phyloP scores from a whole-genome alignment of 2,888 invertebrate species.

The Megastigmus dorsalis region DNA sequence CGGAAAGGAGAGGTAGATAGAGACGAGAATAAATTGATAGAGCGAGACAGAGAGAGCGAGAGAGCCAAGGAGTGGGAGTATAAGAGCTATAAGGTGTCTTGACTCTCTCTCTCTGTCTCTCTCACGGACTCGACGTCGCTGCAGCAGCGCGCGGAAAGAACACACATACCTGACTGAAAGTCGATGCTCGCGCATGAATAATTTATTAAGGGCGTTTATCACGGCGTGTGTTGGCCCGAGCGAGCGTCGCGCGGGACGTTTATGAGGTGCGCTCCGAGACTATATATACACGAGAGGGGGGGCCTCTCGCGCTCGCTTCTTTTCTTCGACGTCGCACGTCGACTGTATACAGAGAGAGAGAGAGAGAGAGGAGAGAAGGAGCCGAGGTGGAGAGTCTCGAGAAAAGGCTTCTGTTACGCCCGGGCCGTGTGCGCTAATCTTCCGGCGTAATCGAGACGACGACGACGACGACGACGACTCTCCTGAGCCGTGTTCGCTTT shows the following conservation, averaged over 20 bases:
- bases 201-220: slow-evolving; percentile 64
- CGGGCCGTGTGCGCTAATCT: slow-evolving; percentile 24
- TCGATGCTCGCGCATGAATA: slow-evolving; percentile 57
- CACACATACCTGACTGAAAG: slow-evolving; percentile 40
- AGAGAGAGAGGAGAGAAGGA: too few relatives aligned
- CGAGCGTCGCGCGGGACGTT: slow-evolving; percentile 41
- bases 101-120: too few relatives aligned
- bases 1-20: slow-evolving; percentile 9
- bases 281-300: not conserved
- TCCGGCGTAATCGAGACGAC: slow-evolving; percentile 29
- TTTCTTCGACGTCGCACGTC: not conserved
- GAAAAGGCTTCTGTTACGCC: slow-evolving; percentile 13
- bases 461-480: not conserved
- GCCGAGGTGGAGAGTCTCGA: too few relatives aligned
- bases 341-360: too few relatives aligned
- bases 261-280: slow-evolving; percentile 44
- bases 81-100: slow-evolving; percentile 48
- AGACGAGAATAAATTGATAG: slow-evolving; percentile 46
- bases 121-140: too few relatives aligned
- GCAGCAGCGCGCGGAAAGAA: slow-evolving; percentile 33
- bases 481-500: slow-evolving; percentile 26
- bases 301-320: not conserved
- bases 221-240: slow-evolving; percentile 55
- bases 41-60: slow-evolving; percentile 1
- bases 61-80: too few relatives aligned